A percentile compares a stretch with the other conserved stretches of the same genome.
phyloP scores from a whole-genome alignment of 1,140 invertebrate species.

The Macrocentrus cingulum region DNA sequence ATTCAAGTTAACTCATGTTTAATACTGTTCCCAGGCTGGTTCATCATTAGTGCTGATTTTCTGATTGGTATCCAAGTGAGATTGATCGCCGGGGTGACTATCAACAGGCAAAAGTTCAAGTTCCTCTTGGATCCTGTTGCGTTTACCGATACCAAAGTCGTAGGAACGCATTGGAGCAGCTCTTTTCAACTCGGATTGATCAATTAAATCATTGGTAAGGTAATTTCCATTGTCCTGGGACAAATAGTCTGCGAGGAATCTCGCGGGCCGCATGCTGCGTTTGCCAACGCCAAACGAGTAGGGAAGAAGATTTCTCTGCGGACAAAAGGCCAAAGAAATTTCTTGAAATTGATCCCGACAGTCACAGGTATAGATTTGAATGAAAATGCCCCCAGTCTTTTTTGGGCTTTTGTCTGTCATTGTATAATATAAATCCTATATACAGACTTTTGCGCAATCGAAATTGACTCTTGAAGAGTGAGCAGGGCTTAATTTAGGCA shows the following conservation, averaged over 20 bases:
- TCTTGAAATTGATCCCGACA: too few species aligned
- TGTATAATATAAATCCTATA: neutral
- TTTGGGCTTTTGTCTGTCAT: too few species aligned
- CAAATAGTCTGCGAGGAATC: constrained; percentile 29
- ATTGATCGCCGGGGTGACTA: neutral
- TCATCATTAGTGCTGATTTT: neutral
- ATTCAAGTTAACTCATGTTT: neutral
- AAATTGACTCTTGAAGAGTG: too few species aligned
- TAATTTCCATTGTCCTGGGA: constrained; percentile 19
- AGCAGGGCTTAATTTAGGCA: too few species aligned
- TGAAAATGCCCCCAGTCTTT: too few species aligned
- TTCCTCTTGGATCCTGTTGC: constrained; percentile 28
- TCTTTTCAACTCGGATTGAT: constrained; percentile 19
- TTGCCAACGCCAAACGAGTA: constrained; percentile 66
- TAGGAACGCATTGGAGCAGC: constrained; percentile 38
- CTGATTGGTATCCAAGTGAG: neutral
- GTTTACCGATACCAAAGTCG: constrained; percentile 58
- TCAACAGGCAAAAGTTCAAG: constrained; percentile 18
- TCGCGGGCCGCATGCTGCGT: constrained; percentile 48
- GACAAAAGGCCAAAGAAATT: constrained; percentile 8
- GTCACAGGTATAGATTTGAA: too few species aligned
- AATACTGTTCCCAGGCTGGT: constrained; percentile 17
- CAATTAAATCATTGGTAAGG: constrained; percentile 8
- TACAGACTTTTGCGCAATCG: neutral
- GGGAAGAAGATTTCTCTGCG: constrained; percentile 41